Base-by-base conservation (phyloP, 2,888 invertebrate genomes). In the Philopedon plagiatum region DNA sequence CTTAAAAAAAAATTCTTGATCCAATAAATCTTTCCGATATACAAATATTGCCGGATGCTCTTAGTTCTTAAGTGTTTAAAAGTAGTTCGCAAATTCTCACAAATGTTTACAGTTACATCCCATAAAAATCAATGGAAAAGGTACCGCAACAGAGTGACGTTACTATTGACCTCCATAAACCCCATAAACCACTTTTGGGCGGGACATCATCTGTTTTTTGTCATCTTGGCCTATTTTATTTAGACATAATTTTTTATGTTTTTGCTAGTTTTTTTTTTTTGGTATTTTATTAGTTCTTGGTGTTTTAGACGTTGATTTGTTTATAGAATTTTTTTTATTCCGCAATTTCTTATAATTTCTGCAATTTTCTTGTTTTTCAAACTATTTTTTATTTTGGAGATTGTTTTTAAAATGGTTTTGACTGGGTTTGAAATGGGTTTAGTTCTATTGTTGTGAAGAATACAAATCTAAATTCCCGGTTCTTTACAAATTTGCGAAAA, bases 31-130 rank as follows among this genome's bases (percentile, higher is more conserved):
- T 44, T 56, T 44, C 13, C 44, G 18, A 32, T 65, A 65, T 57
- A 54, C 63, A 64, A 64, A 64, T 64, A 9, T 15, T 11, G 29
- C 37, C 65, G 65, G 44, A 57, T 65, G 39, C 54, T 54, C 11
- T 39, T 34, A 15, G 44, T 7, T 41, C 18, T 37, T 9, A 7
- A 61, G 61, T 41, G 29, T 29, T 49, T 26, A 44, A 39, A 29
- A 56, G 56, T 56, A 26, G 65, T 65, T 65, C 54, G 32, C 65
- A 65, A 65, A 57, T 65, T 65, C 57, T 65, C 65, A 54, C 51
- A 65, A 65, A 41, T 57, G 65, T 62, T 62, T 37, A 54, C 51
- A 54, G 51, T 54, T 65, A 65, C 56, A 41, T 23, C 19, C 56
- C 54, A 54, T 54, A 29, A 29, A 63, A 54, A 62, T 49, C 49